Conservation (phyloP, 2,113 vertebrate genomes). For the Misgurnus mizolepis region DNA sequence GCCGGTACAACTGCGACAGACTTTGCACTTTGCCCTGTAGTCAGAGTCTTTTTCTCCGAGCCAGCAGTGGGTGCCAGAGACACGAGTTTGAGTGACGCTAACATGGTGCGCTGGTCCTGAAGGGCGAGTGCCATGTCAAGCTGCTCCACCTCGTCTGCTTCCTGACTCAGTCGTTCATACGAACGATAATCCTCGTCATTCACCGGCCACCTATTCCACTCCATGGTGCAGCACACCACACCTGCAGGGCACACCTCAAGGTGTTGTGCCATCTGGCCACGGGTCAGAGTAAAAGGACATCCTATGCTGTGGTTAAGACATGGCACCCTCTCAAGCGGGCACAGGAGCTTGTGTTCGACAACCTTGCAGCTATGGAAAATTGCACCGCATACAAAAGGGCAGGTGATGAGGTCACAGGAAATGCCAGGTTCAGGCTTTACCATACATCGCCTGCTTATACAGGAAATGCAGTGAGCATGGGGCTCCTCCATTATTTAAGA, state of each 20-base stretch:
- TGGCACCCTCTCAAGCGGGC: constrained; percentile 88
- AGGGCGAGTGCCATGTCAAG: constrained; percentile 95
- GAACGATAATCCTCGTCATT: constrained; percentile 92
- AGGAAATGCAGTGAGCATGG: constrained; percentile 89
- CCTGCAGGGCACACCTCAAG: constrained; percentile 93
- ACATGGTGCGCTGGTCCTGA: constrained; percentile 92
- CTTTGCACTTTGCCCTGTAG: neutral
- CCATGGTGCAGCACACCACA: constrained; percentile 97
- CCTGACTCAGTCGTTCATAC: constrained; percentile 89
- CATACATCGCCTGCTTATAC: constrained; percentile 89
- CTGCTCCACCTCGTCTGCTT: constrained; percentile 92
- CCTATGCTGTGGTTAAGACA: constrained; percentile 93
- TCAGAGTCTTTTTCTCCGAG: constrained; percentile 13
- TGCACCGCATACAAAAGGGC: constrained; percentile 90
- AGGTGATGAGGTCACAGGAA: constrained; percentile 87
- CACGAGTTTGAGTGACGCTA: constrained; percentile 92
- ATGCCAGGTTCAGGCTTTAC: constrained; percentile 81
- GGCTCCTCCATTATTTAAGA: constrained; percentile 63
- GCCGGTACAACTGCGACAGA: neutral
- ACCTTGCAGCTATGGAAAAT: constrained; percentile 93
- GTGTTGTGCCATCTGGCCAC: constrained; percentile 91
- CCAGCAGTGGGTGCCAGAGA: constrained; percentile 83
- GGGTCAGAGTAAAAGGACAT: constrained; percentile 84
- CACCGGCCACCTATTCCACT: constrained; percentile 97
- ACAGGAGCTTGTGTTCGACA: constrained; percentile 89